Base-by-base conservation (phyloP, 92 coral and sea anemone genomes). In the Phymanthus crucifer region DNA sequence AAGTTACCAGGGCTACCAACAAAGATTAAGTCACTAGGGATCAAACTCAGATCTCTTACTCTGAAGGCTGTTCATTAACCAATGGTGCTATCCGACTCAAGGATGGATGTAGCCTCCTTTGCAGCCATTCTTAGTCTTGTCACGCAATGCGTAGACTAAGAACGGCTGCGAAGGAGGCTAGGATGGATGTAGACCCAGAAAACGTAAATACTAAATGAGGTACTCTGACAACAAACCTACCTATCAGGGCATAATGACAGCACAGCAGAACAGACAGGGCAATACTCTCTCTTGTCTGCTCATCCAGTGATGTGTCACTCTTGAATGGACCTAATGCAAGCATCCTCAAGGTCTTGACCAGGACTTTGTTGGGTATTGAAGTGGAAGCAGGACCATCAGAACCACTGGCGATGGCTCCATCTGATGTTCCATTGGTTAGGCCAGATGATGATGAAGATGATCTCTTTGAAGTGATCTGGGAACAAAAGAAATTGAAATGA, bases 231-330 rank as follows among this genome's bases (percentile, higher is more conserved):
- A 17, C 6, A n/a, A 21, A 72, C 88, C 57, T 66, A 93, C 99
- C 93, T 68, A 95, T 84, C 19, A 77, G 35, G 1, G 99, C 95
- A 73, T 90, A 97, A 83, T 95, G 99, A 40, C 92, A 77, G 86
- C 86, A 93, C 26, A 80, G 72, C 23, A 95, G 72, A 61, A 95
- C 81, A 32, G 81, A 74, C 27, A 95, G 57, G 17, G 84, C 89
- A 65, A 88, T 77, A 26, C 69, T 64, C 56, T 93, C 91, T 27
- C 81, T 83, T 40, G 80, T 52, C 13, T 77, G 58, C 29, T 70
- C 72, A 69, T 90, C 75, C 32, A 72, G 78, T 35, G 73, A 80
- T 4, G 86, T 61, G 13, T 85, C 89, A 54, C 81, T 74, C 68
- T 90, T 80, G 23, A 83, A 73, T 40, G 92, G 90, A 54, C 84